Base-by-base conservation (phyloP, 2,113 vertebrate genomes). In the Colaptes auratus region DNA sequence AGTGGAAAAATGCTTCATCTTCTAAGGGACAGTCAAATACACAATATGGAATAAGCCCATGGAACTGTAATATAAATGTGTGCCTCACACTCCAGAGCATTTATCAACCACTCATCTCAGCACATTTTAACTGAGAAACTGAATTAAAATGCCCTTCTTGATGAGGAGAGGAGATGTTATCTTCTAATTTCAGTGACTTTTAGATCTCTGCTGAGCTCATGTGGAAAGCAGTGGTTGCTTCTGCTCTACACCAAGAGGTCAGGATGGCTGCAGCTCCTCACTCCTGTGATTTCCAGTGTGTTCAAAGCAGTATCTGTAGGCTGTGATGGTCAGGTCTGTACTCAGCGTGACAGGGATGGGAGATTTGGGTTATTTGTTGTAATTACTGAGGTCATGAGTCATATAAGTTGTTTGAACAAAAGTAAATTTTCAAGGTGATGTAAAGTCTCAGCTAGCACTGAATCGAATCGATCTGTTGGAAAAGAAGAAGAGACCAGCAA, bases 351-450 rank as follows among this genome's bases (percentile, higher is more conserved):
- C 56, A 66, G 39, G 93, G 69, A 88, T 91, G 76, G 86, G 89
- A 96, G 96, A 86, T 90, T 73, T 70, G 80, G 33, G 78, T 90
- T 93, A 80, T 91, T 95, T 92, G 28, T 60, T 70, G 71, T 84
- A 92, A 95, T 96, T 95, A 92, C 70, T 76, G 60, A 93, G 86
- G 69, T 93, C 81, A 73, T 93, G 90, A 95, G 48, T 96, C 61
- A 27, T 35, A 50, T 16, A 46, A 31, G 66, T 25, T 28, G 16
- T 86, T 88, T 92, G 82, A 84, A 96, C 93, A 74, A 93, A 90
- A 85, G 85, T 76, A 50, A 86, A 65, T 63, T 50, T 94, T 94
- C 76, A 60, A 83, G 33, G 33, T 83, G 90, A 77, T 86, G 53
- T 84, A 88, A 63, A 53, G 44, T 91, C 63, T 95, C 80, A 90